These are phyloP conservation scores for Myathropa florea DNA, from an alignment of 2,888 invertebrate species.

Conservation along the genomic window DNA sequence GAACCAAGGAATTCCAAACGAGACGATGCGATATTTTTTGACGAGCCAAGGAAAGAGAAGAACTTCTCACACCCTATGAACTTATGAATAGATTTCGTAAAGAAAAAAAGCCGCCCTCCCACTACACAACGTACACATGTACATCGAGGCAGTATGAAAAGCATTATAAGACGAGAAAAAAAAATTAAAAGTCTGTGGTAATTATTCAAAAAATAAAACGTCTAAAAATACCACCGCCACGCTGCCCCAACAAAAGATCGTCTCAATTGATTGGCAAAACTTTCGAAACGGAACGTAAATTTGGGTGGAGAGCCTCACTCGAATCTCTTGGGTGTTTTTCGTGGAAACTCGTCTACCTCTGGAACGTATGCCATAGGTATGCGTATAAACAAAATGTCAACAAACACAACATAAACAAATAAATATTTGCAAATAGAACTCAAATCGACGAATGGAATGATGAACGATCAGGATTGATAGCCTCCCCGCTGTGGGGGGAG, in stretches of 20 bases:
- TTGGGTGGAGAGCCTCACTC: background rate
- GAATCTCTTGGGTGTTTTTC: too few relatives aligned
- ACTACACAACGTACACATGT: background rate
- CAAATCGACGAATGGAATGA: constrained; percentile 19
- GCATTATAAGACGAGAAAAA: constrained; percentile 5
- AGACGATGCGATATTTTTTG: background rate
- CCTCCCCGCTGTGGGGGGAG: background rate
- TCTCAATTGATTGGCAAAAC: background rate
- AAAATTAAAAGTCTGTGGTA: background rate
- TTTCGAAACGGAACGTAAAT: background rate
- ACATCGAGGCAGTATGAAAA: constrained; percentile 20
- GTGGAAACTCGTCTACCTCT: background rate
- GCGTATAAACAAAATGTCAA: constrained; percentile 45
- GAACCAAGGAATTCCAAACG: background rate
- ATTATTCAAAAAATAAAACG: constrained; percentile 31
- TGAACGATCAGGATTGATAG: constrained; percentile 6
- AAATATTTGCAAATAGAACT: constrained; percentile 25
- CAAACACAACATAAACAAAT: constrained; percentile 22
- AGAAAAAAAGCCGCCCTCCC: background rate
- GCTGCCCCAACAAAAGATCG: background rate
- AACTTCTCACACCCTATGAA: background rate
- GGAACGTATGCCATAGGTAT: background rate
- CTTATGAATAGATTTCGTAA: constrained; percentile 9
- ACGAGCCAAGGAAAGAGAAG: background rate
- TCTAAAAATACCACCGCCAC: constrained; percentile 18